A percentile compares a stretch with the other conserved stretches of the same genome.
These are phyloP conservation scores for Cecropterus lyciades DNA, from an alignment of 1,140 invertebrate genomes.

Conservation along the genomic window DNA sequence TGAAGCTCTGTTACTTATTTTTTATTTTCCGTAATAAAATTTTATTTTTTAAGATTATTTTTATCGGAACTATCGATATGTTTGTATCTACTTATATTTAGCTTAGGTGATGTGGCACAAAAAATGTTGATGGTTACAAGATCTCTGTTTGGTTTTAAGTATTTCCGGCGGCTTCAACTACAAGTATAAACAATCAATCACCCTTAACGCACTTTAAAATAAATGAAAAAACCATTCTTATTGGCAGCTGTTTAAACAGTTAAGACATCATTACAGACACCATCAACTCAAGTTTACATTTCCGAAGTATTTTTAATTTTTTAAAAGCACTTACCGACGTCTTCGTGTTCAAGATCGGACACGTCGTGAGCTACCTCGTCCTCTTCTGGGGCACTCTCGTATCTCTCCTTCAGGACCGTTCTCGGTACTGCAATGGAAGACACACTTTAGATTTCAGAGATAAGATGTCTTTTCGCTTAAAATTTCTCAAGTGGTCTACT, in stretches of 20 bases:
- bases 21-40: too few species aligned
- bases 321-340: slow-evolving; percentile 73
- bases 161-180: neutral
- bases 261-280: slow-evolving; percentile 5
- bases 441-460: slow-evolving; percentile 44
- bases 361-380: slow-evolving; percentile 87
- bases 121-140: too few species aligned
- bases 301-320: slow-evolving; percentile 30
- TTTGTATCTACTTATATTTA: too few species aligned
- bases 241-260: neutral
- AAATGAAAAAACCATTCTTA: neutral
- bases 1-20: too few species aligned
- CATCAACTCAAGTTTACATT: slow-evolving; percentile 14
- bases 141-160: neutral
- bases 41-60: too few species aligned
- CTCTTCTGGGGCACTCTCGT: slow-evolving; percentile 89
- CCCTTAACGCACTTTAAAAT: neutral
- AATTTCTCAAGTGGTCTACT: slow-evolving; percentile 50
- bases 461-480: slow-evolving; percentile 42
- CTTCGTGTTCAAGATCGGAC: slow-evolving; percentile 81
- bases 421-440: slow-evolving; percentile 89
- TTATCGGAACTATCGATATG: too few species aligned
- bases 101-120: too few species aligned
- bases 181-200: slow-evolving; percentile 8
- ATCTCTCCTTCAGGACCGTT: slow-evolving; percentile 92